A percentile compares a stretch with the other conserved stretches of the same genome.
phyloP scores from a whole-genome alignment of 1,140 invertebrate species.

The Brachionus asplanchnoidis region DNA sequence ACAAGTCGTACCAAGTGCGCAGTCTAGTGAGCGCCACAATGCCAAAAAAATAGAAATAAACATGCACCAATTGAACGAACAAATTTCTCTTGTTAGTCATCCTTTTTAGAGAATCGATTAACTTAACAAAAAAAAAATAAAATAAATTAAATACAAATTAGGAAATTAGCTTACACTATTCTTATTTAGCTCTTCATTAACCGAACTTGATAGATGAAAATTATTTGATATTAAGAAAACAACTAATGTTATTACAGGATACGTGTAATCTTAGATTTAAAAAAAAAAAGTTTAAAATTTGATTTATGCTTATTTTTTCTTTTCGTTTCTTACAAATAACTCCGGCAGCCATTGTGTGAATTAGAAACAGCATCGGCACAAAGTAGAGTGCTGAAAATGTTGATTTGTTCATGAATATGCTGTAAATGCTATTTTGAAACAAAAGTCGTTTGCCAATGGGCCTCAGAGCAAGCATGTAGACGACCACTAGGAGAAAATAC shows the following conservation, averaged over 20 bases:
- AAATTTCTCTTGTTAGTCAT: conserved; percentile 14
- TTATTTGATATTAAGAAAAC: conserved; percentile 37
- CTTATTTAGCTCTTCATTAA: neutral
- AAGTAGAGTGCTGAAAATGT: conserved; percentile 28
- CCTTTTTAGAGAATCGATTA: neutral
- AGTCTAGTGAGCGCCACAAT: neutral
- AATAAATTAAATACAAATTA: neutral
- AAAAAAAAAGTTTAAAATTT: neutral
- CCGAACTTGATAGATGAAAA: conserved; percentile 34
- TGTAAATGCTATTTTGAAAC: neutral
- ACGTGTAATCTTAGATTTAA: conserved; percentile 18
- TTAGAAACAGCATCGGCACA: neutral
- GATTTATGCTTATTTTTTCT: neutral
- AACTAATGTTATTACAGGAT: conserved; percentile 14
- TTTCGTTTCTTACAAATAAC: conserved; percentile 16
- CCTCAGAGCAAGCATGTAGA: neutral
- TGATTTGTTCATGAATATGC: neutral
- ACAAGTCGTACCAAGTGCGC: neutral
- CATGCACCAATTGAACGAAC: conserved; percentile 1
- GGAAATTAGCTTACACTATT: neutral
- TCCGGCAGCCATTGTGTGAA: neutral
- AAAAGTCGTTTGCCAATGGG: neutral
- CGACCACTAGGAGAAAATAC: neutral
- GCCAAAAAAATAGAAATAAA: conserved; percentile 15
- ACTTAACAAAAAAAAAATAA: neutral